Evolutionary conservation across 2,113 vertebrate genomes (phyloP).

Genomic region (Tretioscincus oriximinensis): DNA sequence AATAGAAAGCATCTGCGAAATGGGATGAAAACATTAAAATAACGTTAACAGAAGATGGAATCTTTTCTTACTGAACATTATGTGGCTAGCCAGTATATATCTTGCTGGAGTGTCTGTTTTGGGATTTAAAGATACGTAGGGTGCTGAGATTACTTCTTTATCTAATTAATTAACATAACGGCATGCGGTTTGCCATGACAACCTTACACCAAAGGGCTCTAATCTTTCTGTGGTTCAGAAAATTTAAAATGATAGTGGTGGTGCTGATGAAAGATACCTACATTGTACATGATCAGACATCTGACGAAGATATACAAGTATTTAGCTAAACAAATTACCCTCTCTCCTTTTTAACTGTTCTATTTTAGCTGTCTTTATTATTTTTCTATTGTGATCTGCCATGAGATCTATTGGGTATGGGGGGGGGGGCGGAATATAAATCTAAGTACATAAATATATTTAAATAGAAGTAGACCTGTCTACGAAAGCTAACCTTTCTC

Average conservation of each 20-base stretch:
- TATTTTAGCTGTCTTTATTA: no score
- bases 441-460: no score
- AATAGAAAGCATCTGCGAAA: not conserved
- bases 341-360: no score
- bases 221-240: conserved; percentile 11
- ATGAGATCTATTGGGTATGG: no score
- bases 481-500: no score
- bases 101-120: not conserved
- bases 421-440: no score
- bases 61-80: not conserved
- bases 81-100: conserved; percentile 5
- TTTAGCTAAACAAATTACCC: not conserved
- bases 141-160: not conserved
- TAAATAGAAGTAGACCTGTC: no score
- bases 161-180: conserved; percentile 1
- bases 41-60: not conserved
- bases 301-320: not conserved
- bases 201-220: conserved; percentile 21
- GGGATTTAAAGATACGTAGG: not conserved
- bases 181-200: conserved; percentile 21
- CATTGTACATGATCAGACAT: no score
- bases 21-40: not conserved
- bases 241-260: conserved; percentile 4
- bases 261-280: no score
- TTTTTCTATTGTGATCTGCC: no score